phyloP scores from a whole-genome alignment of 1,140 invertebrate species.

The Drosophila teissieri region DNA sequence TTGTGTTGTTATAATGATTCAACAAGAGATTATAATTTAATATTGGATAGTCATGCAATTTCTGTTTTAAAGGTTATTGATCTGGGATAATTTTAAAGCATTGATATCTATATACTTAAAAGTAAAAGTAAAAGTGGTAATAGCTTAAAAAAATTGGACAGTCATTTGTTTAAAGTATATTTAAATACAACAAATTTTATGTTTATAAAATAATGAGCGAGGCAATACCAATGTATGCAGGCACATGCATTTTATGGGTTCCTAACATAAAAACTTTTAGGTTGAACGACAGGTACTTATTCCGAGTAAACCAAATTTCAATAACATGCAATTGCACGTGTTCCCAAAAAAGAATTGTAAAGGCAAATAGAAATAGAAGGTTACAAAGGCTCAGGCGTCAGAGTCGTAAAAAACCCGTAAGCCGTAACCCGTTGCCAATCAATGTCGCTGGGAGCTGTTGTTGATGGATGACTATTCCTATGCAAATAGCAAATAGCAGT shows the following conservation, averaged over 20 bases:
- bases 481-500: constrained; percentile 57
- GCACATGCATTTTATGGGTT: constrained; percentile 9
- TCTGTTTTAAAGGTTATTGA: too few species aligned
- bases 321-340: constrained; percentile 26
- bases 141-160: background rate
- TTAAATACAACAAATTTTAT: too few species aligned
- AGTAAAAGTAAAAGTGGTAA: too few species aligned
- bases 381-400: constrained; percentile 27
- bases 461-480: constrained; percentile 49
- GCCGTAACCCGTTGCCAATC: constrained; percentile 40
- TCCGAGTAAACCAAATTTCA: constrained; percentile 23
- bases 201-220: too few species aligned
- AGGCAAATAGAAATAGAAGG: constrained; percentile 43
- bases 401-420: constrained; percentile 23
- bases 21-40: constrained; percentile 18
- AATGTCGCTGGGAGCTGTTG: constrained; percentile 45
- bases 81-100: too few species aligned
- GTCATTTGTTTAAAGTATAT: too few species aligned
- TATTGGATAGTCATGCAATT: constrained; percentile 7
- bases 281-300: constrained; percentile 27
- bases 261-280: constrained; percentile 4
- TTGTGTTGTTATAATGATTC: constrained; percentile 19
- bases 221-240: background rate
- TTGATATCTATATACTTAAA: too few species aligned
- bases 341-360: constrained; percentile 12